A percentile compares a stretch with the other conserved stretches of the same genome.
Evolutionary conservation across 2,797 vertebrate genomes (phyloP).

Genomic region (Brachyalestes nurse): DNA sequence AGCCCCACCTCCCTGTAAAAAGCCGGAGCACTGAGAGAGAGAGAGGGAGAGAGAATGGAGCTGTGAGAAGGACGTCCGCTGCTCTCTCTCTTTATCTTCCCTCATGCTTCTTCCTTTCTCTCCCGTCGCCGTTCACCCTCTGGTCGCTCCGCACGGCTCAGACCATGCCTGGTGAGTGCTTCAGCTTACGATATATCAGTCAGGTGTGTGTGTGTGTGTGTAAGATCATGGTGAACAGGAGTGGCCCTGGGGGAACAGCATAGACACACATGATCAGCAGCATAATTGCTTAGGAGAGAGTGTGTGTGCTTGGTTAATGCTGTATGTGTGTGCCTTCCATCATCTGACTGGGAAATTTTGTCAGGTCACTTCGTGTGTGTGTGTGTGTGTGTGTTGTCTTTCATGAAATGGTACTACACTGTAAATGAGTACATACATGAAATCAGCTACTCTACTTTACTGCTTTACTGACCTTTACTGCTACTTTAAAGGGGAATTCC

Average conservation of each 20-base stretch:
- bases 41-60: conserved; percentile 41
- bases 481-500: too few relatives aligned
- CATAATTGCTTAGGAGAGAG: not conserved
- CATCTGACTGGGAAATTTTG: conserved; percentile 35
- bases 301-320: not conserved
- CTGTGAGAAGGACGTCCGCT: conserved; percentile 40
- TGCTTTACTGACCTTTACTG: too few relatives aligned
- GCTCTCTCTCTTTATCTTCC: conserved; percentile 22
- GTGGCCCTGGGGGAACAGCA: conserved; percentile 12
- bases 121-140: conserved; percentile 17
- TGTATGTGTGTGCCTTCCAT: conserved; percentile 3
- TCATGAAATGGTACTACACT: not conserved
- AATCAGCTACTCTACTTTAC: too few relatives aligned
- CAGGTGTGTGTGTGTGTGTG: conserved; percentile 1
- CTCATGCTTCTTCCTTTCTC: conserved; percentile 20
- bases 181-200: conserved; percentile 2
- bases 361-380: conserved; percentile 15
- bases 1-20: conserved; percentile 34
- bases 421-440: not conserved
- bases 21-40: conserved; percentile 15
- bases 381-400: conserved; percentile 8
- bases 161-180: conserved; percentile 56
- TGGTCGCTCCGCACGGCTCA: conserved; percentile 25
- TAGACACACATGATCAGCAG: not conserved
- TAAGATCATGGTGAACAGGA: not conserved